Base-by-base conservation (phyloP, 2,113 vertebrate genomes). In the Gopherus flavomarginatus region DNA sequence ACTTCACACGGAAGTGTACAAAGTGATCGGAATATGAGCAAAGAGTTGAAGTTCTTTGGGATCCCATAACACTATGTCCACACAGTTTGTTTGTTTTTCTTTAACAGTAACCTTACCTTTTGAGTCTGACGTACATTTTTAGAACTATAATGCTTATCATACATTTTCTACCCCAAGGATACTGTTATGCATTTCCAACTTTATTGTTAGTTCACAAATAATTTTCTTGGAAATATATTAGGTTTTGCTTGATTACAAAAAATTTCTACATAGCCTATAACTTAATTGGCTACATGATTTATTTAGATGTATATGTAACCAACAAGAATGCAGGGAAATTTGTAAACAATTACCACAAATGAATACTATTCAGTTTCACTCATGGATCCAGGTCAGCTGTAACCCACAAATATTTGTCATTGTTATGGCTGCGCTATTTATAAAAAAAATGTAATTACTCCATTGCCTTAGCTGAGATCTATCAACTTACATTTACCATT, bases 21-120 rank as follows among this genome's bases (percentile, higher is more conserved):
- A 80, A 17, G 8, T 0, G 3, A 72, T 72, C 62, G 44, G 86
- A 94, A 77, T 42, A 75, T 65, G 94, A 42, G 4, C n/a, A 86
- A 77, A 0, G 2, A 90, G 85, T 92, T 54, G 21, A 44, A 85
- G 5, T 85, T 72, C 62, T 91, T 86, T 65, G 27, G 78, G 17
- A 49, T 81, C 50, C 49, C 16, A 78, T 29, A 93, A 88, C 75
- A 59, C 79, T 90, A 85, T 86, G 54, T 57, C 89, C 78, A 38
- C 14, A 54, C 8, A 22, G 53, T 22, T 62, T 82, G 35, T 90
- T 90, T 78, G 44, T 29, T 47, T 8, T 31, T 75, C 90, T 87
- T 47, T 19, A 53, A 62, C 1, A 65, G 88, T 44, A 81, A 87
- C 72, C 87, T 53, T 72, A 65, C 85, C 81, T 85, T 83, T 2